Evolutionary conservation across 2,113 vertebrate genomes (phyloP).

Genomic region (Falcunculus frontatus): DNA sequence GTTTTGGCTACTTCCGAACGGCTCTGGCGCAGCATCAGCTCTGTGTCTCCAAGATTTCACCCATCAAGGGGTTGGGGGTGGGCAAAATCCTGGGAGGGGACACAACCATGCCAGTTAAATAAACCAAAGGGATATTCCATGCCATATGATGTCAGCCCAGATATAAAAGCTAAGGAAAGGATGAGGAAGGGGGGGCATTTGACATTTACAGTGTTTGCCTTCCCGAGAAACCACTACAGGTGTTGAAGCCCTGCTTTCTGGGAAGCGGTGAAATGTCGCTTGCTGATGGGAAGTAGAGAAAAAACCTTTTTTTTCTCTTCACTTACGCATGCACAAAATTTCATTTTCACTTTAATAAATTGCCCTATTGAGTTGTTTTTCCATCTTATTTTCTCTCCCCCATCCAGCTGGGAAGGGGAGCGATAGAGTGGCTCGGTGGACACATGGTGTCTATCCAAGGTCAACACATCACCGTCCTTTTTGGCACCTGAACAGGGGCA

Average conservation of each 20-base stretch:
- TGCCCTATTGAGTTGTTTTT: rapidly evolving
- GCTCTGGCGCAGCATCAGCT: not conserved
- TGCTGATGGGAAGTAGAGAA: not conserved
- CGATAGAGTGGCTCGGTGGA: not conserved
- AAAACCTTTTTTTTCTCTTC: not conserved
- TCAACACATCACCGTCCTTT: not conserved
- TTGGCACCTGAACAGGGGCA: rapidly evolving
- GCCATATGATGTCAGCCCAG: not conserved
- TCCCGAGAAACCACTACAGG: not conserved
- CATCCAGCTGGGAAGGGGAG: too few species aligned
- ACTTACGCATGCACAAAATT: not conserved
- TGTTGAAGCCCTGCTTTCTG: not conserved
- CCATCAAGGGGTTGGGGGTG: not conserved
- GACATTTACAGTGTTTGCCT: not conserved
- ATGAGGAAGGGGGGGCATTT: not conserved
- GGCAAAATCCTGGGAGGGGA: not conserved
- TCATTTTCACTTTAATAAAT: not conserved
- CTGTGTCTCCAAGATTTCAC: too few species aligned
- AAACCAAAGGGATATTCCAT: not conserved
- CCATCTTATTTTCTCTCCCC: not conserved
- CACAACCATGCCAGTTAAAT: not conserved
- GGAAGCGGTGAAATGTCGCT: not conserved
- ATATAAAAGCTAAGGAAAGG: not conserved
- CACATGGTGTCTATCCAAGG: rapidly evolving
- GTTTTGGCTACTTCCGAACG: not conserved